Conservation (phyloP, 2,113 vertebrate genomes). For the Pipra filicauda region DNA sequence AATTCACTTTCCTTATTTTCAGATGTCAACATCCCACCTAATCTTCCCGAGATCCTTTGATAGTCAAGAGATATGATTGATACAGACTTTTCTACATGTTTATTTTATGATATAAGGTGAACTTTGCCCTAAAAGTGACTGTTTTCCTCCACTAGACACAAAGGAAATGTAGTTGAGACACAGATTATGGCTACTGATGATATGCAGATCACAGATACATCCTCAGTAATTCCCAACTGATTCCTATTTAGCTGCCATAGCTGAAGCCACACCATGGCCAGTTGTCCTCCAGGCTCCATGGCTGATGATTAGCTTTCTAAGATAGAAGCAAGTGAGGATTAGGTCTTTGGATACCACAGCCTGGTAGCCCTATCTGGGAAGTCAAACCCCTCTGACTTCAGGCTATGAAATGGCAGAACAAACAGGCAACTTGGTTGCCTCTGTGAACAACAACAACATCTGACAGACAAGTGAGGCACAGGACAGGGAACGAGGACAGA, state of each 20-base stretch:
- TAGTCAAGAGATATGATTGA: not conserved
- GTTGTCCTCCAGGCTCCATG: not conserved
- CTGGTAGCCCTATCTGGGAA: not conserved
- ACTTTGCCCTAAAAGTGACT: not conserved
- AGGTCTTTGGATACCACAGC: not conserved
- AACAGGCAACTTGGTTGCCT: not conserved
- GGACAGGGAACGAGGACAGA: not conserved
- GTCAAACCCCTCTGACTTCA: not conserved
- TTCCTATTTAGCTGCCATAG: not conserved
- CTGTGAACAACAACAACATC: not conserved
- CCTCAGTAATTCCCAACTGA: not conserved
- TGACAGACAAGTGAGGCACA: not conserved
- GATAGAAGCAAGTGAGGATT: not conserved
- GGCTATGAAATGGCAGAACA: not conserved
- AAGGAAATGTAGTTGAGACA: not conserved
- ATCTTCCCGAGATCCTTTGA: not conserved
- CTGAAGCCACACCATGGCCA: not conserved
- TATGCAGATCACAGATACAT: rapidly evolving
- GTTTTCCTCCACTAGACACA: not conserved
- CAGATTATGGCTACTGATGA: not conserved
- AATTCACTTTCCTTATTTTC: not conserved
- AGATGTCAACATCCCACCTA: not conserved
- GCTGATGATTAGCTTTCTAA: not conserved
- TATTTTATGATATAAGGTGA: not conserved
- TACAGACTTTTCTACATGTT: not conserved